Evolutionary conservation across 2,797 vertebrate genomes (phyloP), one percentile per base, ranked within the genome.

Genomic region (Basileuterus tristriatus): DNA sequence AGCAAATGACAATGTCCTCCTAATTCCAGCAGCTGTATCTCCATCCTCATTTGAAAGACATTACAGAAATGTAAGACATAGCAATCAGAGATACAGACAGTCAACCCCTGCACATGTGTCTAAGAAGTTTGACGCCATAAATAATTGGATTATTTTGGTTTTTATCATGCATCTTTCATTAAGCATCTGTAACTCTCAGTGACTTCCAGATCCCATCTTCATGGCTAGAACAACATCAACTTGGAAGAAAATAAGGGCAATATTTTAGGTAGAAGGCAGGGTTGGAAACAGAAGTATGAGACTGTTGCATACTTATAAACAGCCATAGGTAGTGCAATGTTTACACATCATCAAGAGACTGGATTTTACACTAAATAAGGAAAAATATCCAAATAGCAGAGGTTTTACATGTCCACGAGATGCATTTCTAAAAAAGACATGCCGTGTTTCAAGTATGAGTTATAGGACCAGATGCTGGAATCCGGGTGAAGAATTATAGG

Each of bases 391-490:
- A 68, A 75, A 50, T 71, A 71, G 47, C 36, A 89, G 60, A 84
- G 75, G 34, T 26, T 77, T 96, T 87, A 83, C 18, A 26, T 23
- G 21, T 87, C 76, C 64, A 71, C 1, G 7, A 88, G 79, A 83
- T 76, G n/a, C 65, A 32, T 91, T 95, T 96, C 58, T 91, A 74
- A 93, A 95, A 86, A 87, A 32, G 75, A 87, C 68, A 92, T 60
- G 43, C 24, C 0, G 1, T 81, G 72, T 87, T 96, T 95, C 87
- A 96, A 89, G 71, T 65, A 87, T 94, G 94, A 95, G 68, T 95
- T 95, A 87, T 71, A 76, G 76, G 79, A 65, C 90, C 94, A 95
- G 94, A 89, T 96, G 92, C 93, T 91, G 87, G 87, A 96, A 94
- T 92, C 84, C 0, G 19, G 86, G 85, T 87, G 80, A 96, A 96